Conservation (phyloP, 2,888 invertebrate genomes). For the Apamea anceps region DNA sequence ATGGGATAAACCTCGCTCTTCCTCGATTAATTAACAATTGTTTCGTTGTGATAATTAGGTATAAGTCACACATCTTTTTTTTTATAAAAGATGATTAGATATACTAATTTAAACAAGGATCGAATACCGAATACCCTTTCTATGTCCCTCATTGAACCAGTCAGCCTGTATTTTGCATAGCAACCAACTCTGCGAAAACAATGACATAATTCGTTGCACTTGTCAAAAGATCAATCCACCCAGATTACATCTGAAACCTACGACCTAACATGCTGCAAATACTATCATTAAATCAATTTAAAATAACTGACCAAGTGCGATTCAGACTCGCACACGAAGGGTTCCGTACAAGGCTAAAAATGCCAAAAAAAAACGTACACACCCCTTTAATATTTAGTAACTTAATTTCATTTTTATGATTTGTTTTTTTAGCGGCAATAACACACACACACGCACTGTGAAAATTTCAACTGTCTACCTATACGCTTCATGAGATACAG, state of each 20-base stretch:
- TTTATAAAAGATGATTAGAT: neutral
- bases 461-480: neutral
- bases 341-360: neutral
- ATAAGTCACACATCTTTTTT: too few relatives aligned
- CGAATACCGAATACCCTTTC: neutral
- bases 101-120: neutral
- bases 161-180: neutral
- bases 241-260: slow-evolving; percentile 31
- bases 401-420: too few relatives aligned
- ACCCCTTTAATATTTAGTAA: too few relatives aligned
- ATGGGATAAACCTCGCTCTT: too few relatives aligned
- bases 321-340: too few relatives aligned
- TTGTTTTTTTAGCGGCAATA: neutral
- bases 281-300: slow-evolving; percentile 51
- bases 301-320: slow-evolving; percentile 11
- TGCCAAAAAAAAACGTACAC: too few relatives aligned
- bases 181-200: slow-evolving; percentile 8
- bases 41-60: too few relatives aligned
- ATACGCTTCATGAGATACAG: too few relatives aligned
- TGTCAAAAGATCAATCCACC: slow-evolving; percentile 49
- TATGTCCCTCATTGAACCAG: too few relatives aligned
- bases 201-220: slow-evolving; percentile 26
- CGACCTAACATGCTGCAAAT: slow-evolving; percentile 37
- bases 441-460: neutral
- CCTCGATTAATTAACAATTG: too few relatives aligned